These are phyloP conservation scores for Dermolepida albohirtum DNA, from an alignment of 2,888 invertebrate genomes.

Conservation along the genomic window DNA sequence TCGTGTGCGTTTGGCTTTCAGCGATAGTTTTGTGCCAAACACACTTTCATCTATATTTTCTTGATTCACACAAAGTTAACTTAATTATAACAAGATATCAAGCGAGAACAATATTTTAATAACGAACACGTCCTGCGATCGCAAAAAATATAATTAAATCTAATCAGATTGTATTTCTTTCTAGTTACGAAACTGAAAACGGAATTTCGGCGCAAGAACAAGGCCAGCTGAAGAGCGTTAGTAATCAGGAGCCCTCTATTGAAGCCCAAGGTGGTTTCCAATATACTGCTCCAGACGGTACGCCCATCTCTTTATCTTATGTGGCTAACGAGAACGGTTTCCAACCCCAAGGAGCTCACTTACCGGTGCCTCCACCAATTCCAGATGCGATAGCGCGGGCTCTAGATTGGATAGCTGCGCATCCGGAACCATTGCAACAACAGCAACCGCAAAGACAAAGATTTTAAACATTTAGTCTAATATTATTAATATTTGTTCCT, in stretches of 20 bases:
- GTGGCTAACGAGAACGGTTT: conserved; percentile 78
- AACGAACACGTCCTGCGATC: too few species aligned
- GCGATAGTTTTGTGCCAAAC: too few species aligned
- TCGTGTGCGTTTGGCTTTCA: too few species aligned
- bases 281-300: conserved; percentile 74
- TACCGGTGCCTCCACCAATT: conserved; percentile 71
- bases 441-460: conserved; percentile 17
- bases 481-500: background rate
- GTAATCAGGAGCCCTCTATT: conserved; percentile 63
- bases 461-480: conserved; percentile 11
- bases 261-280: conserved; percentile 69
- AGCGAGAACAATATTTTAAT: too few species aligned
- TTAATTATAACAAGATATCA: too few species aligned
- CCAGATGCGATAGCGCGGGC: conserved; percentile 78
- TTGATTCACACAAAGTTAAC: too few species aligned
- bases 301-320: conserved; percentile 69
- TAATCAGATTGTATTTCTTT: background rate
- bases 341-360: conserved; percentile 68
- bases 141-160: too few species aligned
- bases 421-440: conserved; percentile 62
- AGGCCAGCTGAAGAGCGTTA: conserved; percentile 68
- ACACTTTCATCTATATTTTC: too few species aligned
- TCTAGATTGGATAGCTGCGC: conserved; percentile 73
- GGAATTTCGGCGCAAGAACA: conserved; percentile 66
- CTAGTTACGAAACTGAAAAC: conserved; percentile 41